These are phyloP conservation scores for Simalia tracyae DNA, from an alignment of 2,797 vertebrate species.

Conservation along the genomic window DNA sequence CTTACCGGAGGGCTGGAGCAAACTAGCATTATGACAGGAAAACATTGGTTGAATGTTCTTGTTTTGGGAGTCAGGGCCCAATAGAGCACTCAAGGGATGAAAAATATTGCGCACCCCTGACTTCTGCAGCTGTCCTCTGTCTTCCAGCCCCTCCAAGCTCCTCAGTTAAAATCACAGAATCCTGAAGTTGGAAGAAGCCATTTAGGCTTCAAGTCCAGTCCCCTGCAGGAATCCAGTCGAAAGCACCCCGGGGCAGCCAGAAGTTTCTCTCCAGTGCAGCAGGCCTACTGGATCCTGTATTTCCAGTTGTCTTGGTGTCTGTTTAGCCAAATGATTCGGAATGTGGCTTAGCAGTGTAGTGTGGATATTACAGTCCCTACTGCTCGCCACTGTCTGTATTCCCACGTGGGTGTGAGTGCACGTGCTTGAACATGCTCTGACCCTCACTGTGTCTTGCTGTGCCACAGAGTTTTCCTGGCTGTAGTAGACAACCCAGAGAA, in stretches of 20 bases:
- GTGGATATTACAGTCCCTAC: too few species aligned
- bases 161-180: neutral
- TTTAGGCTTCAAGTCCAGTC: neutral
- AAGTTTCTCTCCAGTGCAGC: neutral
- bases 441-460: neutral
- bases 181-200: neutral
- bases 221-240: neutral
- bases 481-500: slow-evolving; percentile 90
- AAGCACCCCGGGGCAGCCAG: neutral
- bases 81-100: neutral
- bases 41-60: neutral
- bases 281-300: neutral
- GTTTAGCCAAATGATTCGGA: neutral
- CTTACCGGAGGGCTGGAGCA: neutral
- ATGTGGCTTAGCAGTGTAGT: neutral
- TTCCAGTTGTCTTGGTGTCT: neutral
- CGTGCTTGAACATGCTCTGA: neutral
- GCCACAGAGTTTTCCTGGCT: slow-evolving; percentile 89
- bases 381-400: neutral
- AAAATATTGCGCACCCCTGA: neutral
- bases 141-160: neutral
- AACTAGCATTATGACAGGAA: neutral
- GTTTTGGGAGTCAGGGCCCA: neutral
- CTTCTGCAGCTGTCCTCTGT: neutral
- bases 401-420: too few species aligned